Evolutionary conservation across 2,888 invertebrate genomes (phyloP).

Genomic region (Hermaeophaga mercurialis): DNA sequence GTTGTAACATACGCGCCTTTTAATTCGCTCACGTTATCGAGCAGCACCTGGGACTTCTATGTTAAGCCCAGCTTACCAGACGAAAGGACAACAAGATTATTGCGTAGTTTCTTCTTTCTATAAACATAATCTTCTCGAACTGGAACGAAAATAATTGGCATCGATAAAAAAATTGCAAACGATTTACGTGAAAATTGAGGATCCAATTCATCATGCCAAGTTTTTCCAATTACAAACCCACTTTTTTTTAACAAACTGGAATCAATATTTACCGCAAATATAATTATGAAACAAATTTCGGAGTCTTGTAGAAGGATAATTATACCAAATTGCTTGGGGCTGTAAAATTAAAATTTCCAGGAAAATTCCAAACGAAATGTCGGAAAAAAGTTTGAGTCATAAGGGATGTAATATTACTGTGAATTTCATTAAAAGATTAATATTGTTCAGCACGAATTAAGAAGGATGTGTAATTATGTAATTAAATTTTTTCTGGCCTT

Average conservation of each 20-base stretch:
- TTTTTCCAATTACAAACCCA: constrained; percentile 16
- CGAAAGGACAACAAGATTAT: too few relatives aligned
- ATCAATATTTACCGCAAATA: constrained; percentile 27
- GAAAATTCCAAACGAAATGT: constrained; percentile 15
- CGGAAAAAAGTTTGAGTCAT: constrained; percentile 8
- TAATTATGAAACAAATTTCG: constrained; percentile 27
- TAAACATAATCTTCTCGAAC: too few relatives aligned
- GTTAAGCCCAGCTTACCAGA: too few relatives aligned
- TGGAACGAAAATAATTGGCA: too few relatives aligned
- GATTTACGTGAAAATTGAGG: background rate
- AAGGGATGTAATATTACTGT: constrained; percentile 4
- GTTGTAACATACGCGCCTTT: too few relatives aligned
- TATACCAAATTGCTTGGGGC: constrained; percentile 23
- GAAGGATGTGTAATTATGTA: too few relatives aligned
- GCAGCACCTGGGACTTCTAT: too few relatives aligned
- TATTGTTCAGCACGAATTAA: too few relatives aligned
- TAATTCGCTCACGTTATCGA: too few relatives aligned
- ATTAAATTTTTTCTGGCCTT: too few relatives aligned
- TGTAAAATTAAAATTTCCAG: constrained; percentile 24
- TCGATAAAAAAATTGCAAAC: background rate
- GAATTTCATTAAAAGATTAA: constrained; percentile 8
- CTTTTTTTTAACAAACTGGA: constrained; percentile 19
- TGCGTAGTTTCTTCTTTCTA: too few relatives aligned
- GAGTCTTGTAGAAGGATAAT: constrained; percentile 20
- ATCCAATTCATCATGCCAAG: background rate